Evolutionary conservation across 2,888 invertebrate species (phyloP).

Genomic region (Cylindroiulus punctatus): DNA sequence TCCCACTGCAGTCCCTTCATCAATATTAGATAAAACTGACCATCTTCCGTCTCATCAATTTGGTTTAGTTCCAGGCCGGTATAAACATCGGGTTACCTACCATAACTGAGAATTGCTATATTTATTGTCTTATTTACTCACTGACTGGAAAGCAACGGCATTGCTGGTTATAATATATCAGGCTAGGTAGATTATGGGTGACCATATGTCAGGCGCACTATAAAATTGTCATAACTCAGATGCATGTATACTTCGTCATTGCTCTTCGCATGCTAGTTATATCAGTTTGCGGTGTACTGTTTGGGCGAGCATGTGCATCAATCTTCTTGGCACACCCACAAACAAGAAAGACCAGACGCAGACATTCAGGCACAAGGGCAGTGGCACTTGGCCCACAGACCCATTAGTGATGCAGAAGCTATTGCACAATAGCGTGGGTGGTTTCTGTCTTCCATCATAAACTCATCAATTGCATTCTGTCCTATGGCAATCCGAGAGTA

Average conservation of each 20-base stretch:
- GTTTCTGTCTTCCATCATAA: not conserved
- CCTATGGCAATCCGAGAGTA: not conserved
- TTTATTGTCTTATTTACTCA: not conserved
- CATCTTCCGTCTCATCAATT: too few species aligned
- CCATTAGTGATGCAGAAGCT: not conserved
- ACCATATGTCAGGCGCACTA: constrained; percentile 1
- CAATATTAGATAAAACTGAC: too few species aligned
- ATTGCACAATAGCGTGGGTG: not conserved
- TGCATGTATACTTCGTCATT: not conserved
- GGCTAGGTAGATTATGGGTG: not conserved
- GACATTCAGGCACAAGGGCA: not conserved
- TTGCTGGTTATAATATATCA: not conserved
- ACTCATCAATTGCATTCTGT: not conserved
- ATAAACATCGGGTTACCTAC: too few species aligned
- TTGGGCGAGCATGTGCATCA: not conserved
- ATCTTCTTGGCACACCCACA: not conserved
- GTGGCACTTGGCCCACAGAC: constrained; percentile 18
- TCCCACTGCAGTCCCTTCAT: too few species aligned
- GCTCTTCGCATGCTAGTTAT: not conserved
- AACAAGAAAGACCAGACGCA: not conserved
- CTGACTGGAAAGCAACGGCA: not conserved
- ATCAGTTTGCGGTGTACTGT: not conserved
- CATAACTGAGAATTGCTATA: too few species aligned
- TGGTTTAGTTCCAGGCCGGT: too few species aligned
- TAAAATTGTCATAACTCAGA: not conserved